Evolutionary conservation across 23 tunicate genomes (phyloP), one percentile per base, ranked within the genome.

Genomic region (Corella eumyota): DNA sequence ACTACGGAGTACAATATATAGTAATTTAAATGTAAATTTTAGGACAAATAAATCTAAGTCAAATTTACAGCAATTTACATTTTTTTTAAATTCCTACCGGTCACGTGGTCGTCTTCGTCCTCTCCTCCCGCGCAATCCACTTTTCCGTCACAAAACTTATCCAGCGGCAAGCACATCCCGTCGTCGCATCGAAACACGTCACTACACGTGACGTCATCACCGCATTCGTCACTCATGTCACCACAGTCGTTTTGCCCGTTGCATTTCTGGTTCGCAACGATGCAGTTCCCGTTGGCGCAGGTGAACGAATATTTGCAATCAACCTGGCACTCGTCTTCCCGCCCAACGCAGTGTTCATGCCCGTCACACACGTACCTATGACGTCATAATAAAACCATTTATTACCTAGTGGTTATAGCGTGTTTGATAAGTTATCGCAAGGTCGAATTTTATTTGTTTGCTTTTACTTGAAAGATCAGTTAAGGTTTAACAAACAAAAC

Each of bases 141-240:
- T 32, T 31, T 32, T 17, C 83, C 94, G 73, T 84, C 78, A 38
- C 94, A 84, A 36, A 84, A 84, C 28, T 71, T 61, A 56, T 68
- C 70, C 9, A 84, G 53, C 2, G 94, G 40, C 20, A 84, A 36
- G 47, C 78, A 67, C 25, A 60, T 5, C 6, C 94, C 83, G 35
- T 84, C 58, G 30, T 64, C 69, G 58, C 94, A 84, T 17, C 56
- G 59, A 46, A 75, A 84, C 0, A 30, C 15, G 3, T 46, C 27
- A 31, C 34, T 6, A 2, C 70, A 66, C 20, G 33, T 27, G 0
- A 59, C 67, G 33, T 32, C 29, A 9, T 24, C 58, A 25, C 32
- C 48, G 25, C 83, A 75, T 70, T 84, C 94, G 68, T 84, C 94
- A 33, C 83, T 75, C 81, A 76, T 76, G 56, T 84, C 94, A 1